Evolutionary conservation across 2,888 invertebrate genomes (phyloP), one percentile per base, ranked within the genome.

Genomic region (Luffia ferchaultella): DNA sequence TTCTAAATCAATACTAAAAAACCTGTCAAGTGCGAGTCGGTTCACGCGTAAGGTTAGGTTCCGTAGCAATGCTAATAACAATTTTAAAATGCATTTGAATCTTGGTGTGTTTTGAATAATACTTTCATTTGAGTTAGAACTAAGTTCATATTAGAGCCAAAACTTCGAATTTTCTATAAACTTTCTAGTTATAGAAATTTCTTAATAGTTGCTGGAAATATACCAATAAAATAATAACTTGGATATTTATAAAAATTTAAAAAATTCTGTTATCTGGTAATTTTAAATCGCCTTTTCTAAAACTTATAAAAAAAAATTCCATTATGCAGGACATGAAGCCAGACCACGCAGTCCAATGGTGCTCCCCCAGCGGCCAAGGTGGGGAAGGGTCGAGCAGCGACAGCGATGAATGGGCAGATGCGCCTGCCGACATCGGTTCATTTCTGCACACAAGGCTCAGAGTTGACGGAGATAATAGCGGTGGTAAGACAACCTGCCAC

Each of bases 321-420:
- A 30, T 30, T 30, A 30, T 30, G 9, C 62, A 80, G 82, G 73
- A 82, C 53, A 82, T 82, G 63, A 65, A 76, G 1, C 79, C 79
- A 7, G 76, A 76, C 50, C 65, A 76, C 1, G 76, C 79, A 42
- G 70, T 72, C 1, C 68, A 70, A 0, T 79, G 79, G 76, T 45
- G 19, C 20, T 48, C 44, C 46, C 30, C 18, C 16, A 48, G 45
- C n/a, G 52, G 47, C 54, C 53, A 57, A 16, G 50, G 60, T 54
- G 44, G 54, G 54, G 57, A 47, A 46, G 51, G 52, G 30, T 47
- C 55, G 53, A 71, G 70, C 19, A 59, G 58, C 2, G 70, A 71
- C 0, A 82, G 80, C 52, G 83, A 83, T 50, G 82, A 80, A 56
- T 80, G 79, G 74, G 79, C 71, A 0, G 79, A 78, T 59, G 73